Conservation (phyloP, 2,888 invertebrate species). For the Scrobipalpa atriplicella region DNA sequence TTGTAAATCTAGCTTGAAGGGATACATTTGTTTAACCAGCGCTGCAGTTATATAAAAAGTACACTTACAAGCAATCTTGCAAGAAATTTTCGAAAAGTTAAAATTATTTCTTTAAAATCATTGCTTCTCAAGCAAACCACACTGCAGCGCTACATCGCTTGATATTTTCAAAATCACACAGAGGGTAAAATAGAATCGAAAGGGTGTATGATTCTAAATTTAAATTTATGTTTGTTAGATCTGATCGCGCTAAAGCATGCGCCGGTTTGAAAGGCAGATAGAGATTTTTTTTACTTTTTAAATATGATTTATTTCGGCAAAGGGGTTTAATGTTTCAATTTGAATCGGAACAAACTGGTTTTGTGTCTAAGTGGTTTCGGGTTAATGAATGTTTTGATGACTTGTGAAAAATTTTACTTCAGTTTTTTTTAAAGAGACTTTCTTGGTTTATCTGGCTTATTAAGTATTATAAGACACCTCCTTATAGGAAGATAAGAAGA, state of each 20-base stretch:
- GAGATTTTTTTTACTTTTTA: constrained; percentile 61
- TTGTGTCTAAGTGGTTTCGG: constrained; percentile 35
- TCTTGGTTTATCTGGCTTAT: no score
- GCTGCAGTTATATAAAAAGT: no score
- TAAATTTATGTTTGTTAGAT: constrained; percentile 83
- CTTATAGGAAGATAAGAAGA: no score
- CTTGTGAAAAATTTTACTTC: neutral
- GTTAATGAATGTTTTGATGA: constrained; percentile 30
- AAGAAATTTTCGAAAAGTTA: no score
- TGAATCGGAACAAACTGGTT: constrained; percentile 50
- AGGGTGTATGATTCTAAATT: constrained; percentile 76
- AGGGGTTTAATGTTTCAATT: constrained; percentile 60
- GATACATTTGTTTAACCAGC: no score
- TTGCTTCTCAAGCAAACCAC: neutral
- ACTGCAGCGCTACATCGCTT: constrained; percentile 39
- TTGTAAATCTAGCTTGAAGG: no score
- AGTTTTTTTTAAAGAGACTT: no score
- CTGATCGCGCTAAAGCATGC: constrained; percentile 76
- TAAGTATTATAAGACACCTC: no score
- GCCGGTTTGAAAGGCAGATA: constrained; percentile 64
- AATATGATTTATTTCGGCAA: constrained; percentile 70
- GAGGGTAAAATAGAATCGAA: constrained; percentile 52
- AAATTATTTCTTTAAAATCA: no score
- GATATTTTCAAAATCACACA: constrained; percentile 57
- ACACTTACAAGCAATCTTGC: no score